phyloP scores from a whole-genome alignment of 1,140 invertebrate species.

The Sarcophaga peregrina region DNA sequence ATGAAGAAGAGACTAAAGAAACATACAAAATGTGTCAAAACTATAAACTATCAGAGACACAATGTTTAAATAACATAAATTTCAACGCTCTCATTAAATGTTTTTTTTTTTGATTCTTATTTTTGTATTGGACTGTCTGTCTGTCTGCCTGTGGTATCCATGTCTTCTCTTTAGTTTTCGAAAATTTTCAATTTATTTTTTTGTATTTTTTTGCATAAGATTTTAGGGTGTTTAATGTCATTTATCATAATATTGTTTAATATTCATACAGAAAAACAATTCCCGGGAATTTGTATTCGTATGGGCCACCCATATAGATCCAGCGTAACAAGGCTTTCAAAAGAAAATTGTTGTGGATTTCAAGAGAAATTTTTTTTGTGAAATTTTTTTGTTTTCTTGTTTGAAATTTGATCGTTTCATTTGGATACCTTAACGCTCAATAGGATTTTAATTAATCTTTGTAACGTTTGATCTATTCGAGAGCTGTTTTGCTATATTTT shows the following conservation, averaged over 20 bases:
- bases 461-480: neutral
- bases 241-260: slow-evolving; percentile 7
- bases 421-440: neutral
- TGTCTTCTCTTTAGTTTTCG: too few species aligned
- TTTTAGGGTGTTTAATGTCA: slow-evolving; percentile 18
- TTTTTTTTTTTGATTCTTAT: neutral
- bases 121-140: too few species aligned
- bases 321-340: too few species aligned
- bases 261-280: neutral
- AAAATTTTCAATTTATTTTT: neutral
- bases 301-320: neutral
- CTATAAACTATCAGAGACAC: slow-evolving; percentile 23
- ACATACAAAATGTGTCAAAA: slow-evolving; percentile 10
- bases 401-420: slow-evolving; percentile 14
- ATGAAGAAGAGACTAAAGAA: neutral
- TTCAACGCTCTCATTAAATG: slow-evolving; percentile 46
- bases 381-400: too few species aligned
- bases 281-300: too few species aligned
- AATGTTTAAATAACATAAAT: slow-evolving; percentile 46
- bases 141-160: too few species aligned
- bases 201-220: neutral
- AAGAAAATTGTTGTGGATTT: neutral
- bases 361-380: neutral
- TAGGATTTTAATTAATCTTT: slow-evolving; percentile 15
- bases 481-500: neutral